These are phyloP conservation scores for Bombus pascuorum DNA, from an alignment of 1,140 invertebrate genomes.

Conservation along the genomic window DNA sequence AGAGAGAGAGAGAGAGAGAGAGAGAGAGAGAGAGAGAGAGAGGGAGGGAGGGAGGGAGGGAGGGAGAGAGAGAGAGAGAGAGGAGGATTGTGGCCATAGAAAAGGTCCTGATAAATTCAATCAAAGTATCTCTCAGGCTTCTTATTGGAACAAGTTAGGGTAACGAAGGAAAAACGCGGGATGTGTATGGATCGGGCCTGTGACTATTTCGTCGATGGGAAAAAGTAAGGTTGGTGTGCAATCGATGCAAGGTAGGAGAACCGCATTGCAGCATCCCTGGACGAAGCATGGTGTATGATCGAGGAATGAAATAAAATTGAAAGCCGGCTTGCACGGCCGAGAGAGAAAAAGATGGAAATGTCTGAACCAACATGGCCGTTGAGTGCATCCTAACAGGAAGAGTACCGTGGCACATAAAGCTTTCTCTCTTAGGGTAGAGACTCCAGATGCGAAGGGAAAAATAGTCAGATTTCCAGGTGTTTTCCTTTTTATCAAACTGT, in stretches of 20 bases:
- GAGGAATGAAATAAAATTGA: slow-evolving; percentile 62
- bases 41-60: too few species aligned
- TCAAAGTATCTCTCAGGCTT: too few species aligned
- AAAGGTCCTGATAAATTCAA: too few species aligned
- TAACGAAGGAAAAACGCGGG: neutral
- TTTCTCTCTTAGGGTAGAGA: slow-evolving; percentile 1
- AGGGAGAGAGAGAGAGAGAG: too few species aligned
- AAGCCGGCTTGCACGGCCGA: slow-evolving; percentile 22
- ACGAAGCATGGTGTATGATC: slow-evolving; percentile 42
- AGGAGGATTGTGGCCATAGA: too few species aligned
- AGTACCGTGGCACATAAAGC: slow-evolving; percentile 24
- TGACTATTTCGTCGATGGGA: neutral
- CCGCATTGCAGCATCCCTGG: slow-evolving; percentile 45
- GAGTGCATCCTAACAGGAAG: slow-evolving; percentile 53
- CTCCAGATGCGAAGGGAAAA: neutral
- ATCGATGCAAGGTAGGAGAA: slow-evolving; percentile 32
- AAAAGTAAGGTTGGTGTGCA: slow-evolving; percentile 5
- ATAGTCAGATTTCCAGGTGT: neutral
- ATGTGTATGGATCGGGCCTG: neutral
- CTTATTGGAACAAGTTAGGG: too few species aligned
- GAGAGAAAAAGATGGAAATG: slow-evolving; percentile 55
- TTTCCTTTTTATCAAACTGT: neutral
- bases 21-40: too few species aligned
- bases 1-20: too few species aligned
- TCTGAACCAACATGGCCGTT: slow-evolving; percentile 51